Conservation (phyloP, 2,797 vertebrate species). For the Echiichthys vipera region DNA sequence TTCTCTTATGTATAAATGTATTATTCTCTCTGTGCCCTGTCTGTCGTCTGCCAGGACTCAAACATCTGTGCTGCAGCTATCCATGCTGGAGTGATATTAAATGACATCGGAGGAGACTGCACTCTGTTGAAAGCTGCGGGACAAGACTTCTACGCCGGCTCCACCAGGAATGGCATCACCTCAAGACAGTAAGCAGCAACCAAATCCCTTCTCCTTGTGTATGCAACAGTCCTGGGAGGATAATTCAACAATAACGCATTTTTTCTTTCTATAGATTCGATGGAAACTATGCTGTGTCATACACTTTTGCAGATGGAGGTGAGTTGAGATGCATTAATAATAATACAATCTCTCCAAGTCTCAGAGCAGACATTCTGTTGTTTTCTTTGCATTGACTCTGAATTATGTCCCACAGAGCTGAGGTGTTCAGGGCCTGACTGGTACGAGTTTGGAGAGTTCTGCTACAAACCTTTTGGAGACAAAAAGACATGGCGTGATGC, state of each 20-base stretch:
- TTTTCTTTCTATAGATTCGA: conserved; percentile 68
- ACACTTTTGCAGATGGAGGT: conserved; percentile 85
- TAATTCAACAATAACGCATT: not conserved
- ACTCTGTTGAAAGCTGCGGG: conserved; percentile 81
- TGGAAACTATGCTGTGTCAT: conserved; percentile 76
- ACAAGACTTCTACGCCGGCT: conserved; percentile 80
- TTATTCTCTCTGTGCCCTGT: not conserved
- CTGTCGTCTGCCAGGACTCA: conserved; percentile 80
- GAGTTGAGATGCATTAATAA: conserved; percentile 30
- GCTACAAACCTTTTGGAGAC: conserved; percentile 83
- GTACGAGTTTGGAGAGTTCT: conserved; percentile 87
- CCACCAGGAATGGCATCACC: conserved; percentile 82
- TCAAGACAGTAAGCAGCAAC: conserved; percentile 74
- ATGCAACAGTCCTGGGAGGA: not conserved
- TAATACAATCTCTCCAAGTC: not conserved
- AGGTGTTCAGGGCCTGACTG: conserved; percentile 83
- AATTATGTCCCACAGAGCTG: conserved; percentile 71
- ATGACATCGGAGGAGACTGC: conserved; percentile 83
- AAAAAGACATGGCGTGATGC: conserved; percentile 80
- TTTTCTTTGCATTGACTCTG: not conserved
- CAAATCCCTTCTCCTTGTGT: not conserved
- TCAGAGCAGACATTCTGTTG: not conserved
- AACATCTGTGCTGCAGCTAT: conserved; percentile 85
- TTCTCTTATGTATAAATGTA: not conserved
- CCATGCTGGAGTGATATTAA: conserved; percentile 85